Percentiles rank a stretch among this genome's conserved stretches.
These are phyloP conservation scores for Prinia subflava DNA, from an alignment of 2,113 vertebrate genomes.

Conservation along the genomic window DNA sequence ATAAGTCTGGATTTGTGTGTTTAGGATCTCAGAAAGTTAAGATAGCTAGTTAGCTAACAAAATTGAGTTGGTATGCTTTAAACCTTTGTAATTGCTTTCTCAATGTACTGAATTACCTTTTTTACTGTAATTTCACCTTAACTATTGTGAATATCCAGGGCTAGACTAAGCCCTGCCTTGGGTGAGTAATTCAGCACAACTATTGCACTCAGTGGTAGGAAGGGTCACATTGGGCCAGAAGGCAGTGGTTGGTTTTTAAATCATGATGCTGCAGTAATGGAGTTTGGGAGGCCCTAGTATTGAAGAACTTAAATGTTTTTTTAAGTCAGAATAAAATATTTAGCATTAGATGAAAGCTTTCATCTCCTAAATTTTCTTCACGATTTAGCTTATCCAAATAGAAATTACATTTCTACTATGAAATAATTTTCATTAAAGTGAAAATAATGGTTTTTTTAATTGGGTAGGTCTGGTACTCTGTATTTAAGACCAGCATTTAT, in stretches of 20 bases:
- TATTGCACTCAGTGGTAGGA: rapidly evolving
- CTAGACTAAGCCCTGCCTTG: neutral
- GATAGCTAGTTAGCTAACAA: neutral
- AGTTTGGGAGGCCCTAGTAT: neutral
- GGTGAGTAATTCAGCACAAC: neutral
- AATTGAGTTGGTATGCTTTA: neutral
- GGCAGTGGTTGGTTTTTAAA: neutral
- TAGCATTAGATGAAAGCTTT: neutral
- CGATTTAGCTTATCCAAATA: neutral
- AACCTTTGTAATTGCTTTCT: neutral
- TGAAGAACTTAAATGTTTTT: neutral
- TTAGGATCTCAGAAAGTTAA: neutral
- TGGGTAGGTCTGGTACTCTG: neutral
- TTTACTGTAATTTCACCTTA: neutral
- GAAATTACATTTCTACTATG: neutral
- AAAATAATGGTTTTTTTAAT: neutral
- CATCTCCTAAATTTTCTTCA: neutral
- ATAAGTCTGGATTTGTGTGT: neutral
- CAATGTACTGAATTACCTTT: neutral
- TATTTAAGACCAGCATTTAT: neutral
- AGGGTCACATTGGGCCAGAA: neutral
- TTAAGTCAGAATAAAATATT: neutral
- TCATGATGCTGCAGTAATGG: neutral
- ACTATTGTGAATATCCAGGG: neutral
- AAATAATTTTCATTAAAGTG: neutral